Conservation (phyloP, 1,140 invertebrate genomes). For the Trichonephila clavipes region DNA sequence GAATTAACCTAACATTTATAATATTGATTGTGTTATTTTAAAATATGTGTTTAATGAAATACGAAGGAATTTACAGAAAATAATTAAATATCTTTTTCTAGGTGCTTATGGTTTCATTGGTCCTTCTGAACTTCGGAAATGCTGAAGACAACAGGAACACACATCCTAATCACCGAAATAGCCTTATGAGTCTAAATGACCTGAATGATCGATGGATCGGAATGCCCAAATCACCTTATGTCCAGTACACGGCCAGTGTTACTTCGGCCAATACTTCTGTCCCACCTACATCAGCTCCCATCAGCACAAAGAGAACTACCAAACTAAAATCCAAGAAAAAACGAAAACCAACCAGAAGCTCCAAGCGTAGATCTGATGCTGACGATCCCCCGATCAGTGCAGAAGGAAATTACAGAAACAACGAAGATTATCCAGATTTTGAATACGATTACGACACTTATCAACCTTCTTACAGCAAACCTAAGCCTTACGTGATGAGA, state of each 20-base stretch:
- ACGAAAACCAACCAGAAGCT: background rate
- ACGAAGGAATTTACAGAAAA: background rate
- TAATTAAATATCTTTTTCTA: background rate
- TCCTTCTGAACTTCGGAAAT: background rate
- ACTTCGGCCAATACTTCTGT: background rate
- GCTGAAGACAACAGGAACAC: conserved; percentile 16
- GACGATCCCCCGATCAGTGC: background rate
- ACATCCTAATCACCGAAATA: conserved; percentile 58
- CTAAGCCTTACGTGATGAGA: conserved; percentile 19
- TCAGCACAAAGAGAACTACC: background rate
- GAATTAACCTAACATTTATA: too few relatives aligned
- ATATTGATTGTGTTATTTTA: too few relatives aligned
- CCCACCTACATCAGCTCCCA: conserved; percentile 19
- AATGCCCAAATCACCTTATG: conserved; percentile 67
- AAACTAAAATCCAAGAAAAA: conserved; percentile 1
- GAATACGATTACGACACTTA: conserved; percentile 69
- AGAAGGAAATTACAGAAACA: background rate
- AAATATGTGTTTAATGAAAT: too few relatives aligned
- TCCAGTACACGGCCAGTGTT: background rate
- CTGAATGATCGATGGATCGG: conserved; percentile 61
- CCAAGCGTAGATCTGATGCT: background rate
- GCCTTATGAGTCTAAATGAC: conserved; percentile 17
- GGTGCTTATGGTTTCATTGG: background rate
- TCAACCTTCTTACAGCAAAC: background rate
- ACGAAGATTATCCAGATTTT: conserved; percentile 30